A percentile compares a stretch with the other conserved stretches of the same genome.
Conservation (phyloP, 2,113 vertebrate genomes). For the Loxodonta africana region DNA sequence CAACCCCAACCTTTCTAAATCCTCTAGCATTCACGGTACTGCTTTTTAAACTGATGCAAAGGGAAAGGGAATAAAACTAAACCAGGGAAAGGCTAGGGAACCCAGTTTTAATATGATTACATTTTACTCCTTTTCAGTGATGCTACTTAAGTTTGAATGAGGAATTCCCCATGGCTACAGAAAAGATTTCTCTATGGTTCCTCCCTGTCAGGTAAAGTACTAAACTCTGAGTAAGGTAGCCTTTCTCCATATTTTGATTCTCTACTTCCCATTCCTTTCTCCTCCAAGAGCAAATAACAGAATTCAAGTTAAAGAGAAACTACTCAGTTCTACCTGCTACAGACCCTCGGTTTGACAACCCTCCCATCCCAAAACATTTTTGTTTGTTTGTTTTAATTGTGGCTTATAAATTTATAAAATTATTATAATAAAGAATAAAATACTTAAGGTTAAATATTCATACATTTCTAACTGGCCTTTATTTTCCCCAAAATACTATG, state of each 20-base stretch:
- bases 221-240: background rate
- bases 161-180: background rate
- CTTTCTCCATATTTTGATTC: background rate
- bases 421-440: slow-evolving; percentile 39
- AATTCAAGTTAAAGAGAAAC: background rate
- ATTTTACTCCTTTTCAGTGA: background rate
- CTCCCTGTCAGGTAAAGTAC: background rate
- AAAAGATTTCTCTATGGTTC: background rate
- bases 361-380: no score
- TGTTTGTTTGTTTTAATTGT: no score
- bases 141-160: slow-evolving; percentile 1
- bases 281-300: background rate
- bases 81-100: background rate
- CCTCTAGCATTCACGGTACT: background rate
- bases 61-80: slow-evolving; percentile 21
- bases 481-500: background rate
- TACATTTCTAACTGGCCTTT: no score
- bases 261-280: background rate
- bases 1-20: background rate
- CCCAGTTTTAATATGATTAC: background rate
- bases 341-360: background rate
- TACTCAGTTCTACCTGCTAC: background rate
- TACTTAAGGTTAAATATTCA: background rate
- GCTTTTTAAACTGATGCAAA: slow-evolving; percentile 53
- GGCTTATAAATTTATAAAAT: no score